Conservation (phyloP, 1,140 invertebrate species). For the Conus ventricosus region DNA sequence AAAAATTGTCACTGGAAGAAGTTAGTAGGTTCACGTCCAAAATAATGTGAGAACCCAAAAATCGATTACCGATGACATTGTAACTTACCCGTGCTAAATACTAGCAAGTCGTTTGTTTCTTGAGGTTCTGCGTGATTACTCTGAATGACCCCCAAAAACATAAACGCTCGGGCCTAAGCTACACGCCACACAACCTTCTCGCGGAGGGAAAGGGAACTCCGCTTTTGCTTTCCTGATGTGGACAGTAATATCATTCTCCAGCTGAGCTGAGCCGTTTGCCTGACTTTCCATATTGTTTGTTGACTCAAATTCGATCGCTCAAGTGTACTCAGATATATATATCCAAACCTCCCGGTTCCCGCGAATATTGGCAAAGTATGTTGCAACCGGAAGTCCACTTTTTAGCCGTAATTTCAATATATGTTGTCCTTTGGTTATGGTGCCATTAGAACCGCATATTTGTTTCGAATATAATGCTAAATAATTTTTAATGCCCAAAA, state of each 20-base stretch:
- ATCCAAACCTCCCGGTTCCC: neutral
- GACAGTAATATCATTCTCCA: constrained; percentile 58
- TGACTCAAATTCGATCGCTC: neutral
- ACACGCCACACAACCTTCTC: constrained; percentile 71
- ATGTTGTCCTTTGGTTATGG: neutral
- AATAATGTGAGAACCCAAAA: too few relatives aligned
- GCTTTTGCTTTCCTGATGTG: constrained; percentile 49
- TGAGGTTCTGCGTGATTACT: constrained; percentile 52
- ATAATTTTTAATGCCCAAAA: neutral
- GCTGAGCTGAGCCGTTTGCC: neutral
- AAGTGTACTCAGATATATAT: neutral
- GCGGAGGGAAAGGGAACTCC: constrained; percentile 47
- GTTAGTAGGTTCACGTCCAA: too few relatives aligned
- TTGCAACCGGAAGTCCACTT: constrained; percentile 1
- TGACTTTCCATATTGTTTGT: neutral
- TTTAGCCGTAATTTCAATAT: neutral
- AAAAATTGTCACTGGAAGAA: too few relatives aligned
- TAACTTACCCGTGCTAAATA: constrained; percentile 61
- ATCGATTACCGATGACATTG: too few relatives aligned
- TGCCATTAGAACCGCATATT: neutral
- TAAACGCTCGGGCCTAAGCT: constrained; percentile 57
- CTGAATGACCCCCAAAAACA: constrained; percentile 70
- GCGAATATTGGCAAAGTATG: neutral
- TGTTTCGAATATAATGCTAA: neutral
- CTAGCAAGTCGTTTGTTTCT: constrained; percentile 66